These are phyloP conservation scores for Pimephales promelas DNA, from an alignment of 2,113 vertebrate species.

Conservation along the genomic window DNA sequence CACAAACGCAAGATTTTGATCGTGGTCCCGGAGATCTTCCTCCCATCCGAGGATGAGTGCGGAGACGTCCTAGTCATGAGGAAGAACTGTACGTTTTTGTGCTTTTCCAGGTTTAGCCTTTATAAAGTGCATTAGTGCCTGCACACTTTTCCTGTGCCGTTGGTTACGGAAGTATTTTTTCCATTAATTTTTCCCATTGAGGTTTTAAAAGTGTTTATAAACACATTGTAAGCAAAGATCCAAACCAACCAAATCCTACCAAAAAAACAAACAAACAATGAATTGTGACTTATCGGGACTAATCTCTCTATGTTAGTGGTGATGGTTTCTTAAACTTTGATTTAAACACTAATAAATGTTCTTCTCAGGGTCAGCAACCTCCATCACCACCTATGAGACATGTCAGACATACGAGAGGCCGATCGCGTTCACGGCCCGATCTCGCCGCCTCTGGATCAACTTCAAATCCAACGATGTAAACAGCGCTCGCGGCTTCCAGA, in stretches of 20 bases:
- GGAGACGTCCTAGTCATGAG: constrained; percentile 98
- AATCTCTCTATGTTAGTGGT: background rate
- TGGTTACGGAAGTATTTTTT: too few species aligned
- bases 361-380: constrained; percentile 87
- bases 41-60: constrained; percentile 96
- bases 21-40: constrained; percentile 96
- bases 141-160: too few species aligned
- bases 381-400: constrained; percentile 97
- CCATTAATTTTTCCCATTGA: too few species aligned
- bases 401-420: constrained; percentile 97
- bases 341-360: background rate
- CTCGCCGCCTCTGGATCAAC: constrained; percentile 95
- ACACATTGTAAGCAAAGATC: too few species aligned
- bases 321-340: background rate
- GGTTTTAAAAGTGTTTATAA: too few species aligned
- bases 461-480: constrained; percentile 97
- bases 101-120: background rate
- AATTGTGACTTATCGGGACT: background rate
- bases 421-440: constrained; percentile 96
- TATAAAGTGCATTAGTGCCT: too few species aligned
- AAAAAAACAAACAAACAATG: too few species aligned
- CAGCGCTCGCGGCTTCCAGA: constrained; percentile 95
- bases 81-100: constrained; percentile 89
- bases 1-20: constrained; percentile 98
- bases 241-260: too few species aligned